Base-by-base conservation (phyloP, 2,113 vertebrate species). In the Synodontis membranacea region DNA sequence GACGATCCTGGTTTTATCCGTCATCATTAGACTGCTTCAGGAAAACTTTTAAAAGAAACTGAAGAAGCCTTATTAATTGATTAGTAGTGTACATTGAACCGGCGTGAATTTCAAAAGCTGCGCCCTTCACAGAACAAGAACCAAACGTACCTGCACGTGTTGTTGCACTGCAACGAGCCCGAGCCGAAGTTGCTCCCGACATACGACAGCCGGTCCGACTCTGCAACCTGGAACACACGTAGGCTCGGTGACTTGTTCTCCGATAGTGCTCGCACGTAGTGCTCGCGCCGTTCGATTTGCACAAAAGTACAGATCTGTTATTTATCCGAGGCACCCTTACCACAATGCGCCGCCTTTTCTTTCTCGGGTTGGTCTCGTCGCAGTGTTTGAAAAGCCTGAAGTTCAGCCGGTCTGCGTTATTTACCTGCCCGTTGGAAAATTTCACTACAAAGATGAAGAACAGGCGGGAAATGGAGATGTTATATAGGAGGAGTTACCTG, bases 341-440 rank as follows among this genome's bases (percentile, higher is more conserved):
- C 96, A 98, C 28, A 52, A 97, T 96, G 66, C 96, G 91, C 5
- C 93, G 91, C 86, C 5, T 90, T 90, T 89, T 96, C 90, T 95
- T 97, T n/a, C 95, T 96, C 0, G 97, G 97, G 21, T 97, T 96
- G 1, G 14, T 89, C 56, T 78, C 72, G 58, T 98, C 95, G 0
- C 74, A 78, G 91, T 89, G 94, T 79, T 94, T 96, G 86, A 95
- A 97, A 62, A 95, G 89, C 0, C 91, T 92, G 90, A 99, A 96
- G 46, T 94, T 90, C 90, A 99, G 75, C 9, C 90, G 89, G 19
- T 94, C 94, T 9, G 94, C 64, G 75, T 90, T 93, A 89, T 52
- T 93, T 81, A 97, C 91, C 83, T 39, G 93, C 37, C 97, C 97
- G 46, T 98, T 98, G 42, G 97, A 96, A 93, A 99, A 99, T 52